phyloP scores from a whole-genome alignment of 2,113 vertebrate species.

The Salvelinus alpinus region DNA sequence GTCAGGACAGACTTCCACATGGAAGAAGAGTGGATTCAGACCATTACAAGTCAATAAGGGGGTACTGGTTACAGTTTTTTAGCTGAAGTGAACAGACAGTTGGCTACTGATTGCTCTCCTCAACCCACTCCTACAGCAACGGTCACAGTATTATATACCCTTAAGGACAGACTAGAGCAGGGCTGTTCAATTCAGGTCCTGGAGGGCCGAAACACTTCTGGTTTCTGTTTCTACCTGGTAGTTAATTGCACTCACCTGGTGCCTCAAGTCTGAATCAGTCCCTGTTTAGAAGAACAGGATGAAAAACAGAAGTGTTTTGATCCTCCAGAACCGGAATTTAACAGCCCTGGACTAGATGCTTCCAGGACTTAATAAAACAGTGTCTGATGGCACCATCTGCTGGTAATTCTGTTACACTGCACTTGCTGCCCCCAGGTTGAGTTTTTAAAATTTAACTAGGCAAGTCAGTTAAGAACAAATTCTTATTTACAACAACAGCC shows the following conservation, averaged over 20 bases:
- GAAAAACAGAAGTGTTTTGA: too few species aligned
- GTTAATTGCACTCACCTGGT: too few species aligned
- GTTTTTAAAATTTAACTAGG: too few species aligned
- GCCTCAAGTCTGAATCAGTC: too few species aligned
- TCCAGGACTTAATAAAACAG: neutral
- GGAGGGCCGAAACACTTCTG: too few species aligned
- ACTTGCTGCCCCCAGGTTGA: neutral
- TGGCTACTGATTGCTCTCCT: neutral
- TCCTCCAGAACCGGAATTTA: too few species aligned
- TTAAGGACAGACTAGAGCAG: neutral
- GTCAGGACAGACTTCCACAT: neutral
- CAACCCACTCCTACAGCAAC: neutral
- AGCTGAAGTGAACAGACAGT: neutral
- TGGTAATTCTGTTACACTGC: conserved; percentile 43
- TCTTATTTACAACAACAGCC: too few species aligned
- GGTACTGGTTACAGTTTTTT: neutral
- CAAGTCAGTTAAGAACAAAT: too few species aligned
- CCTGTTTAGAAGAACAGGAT: too few species aligned
- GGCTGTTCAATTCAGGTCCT: too few species aligned
- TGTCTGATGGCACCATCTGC: conserved; percentile 63
- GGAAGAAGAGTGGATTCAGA: neutral
- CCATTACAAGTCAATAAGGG: neutral
- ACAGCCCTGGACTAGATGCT: neutral
- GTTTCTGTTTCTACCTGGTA: too few species aligned
- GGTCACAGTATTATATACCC: neutral